Base-by-base conservation (phyloP, 2,888 invertebrate species). In the Dorcus parallelipipedus region DNA sequence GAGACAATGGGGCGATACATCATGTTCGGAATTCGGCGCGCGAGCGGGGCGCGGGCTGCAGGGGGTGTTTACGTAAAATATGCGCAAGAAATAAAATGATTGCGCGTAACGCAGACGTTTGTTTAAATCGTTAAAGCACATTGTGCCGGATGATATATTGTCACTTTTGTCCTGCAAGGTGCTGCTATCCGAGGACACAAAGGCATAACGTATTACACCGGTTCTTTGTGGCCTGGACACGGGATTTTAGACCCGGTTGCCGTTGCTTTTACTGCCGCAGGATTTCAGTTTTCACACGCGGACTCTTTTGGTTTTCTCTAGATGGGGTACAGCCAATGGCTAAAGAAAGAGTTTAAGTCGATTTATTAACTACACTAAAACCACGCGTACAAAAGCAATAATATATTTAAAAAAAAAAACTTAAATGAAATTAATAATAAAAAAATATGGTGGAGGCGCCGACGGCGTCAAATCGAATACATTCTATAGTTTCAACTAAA, bases 91-190 rank as follows among this genome's bases (percentile, higher is more conserved):
- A 68, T 67, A 65, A 69, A 67, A 68, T 67, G 68, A 69, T 69
- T 65, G 63, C 71, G 75, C 75, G 75, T 76, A 76, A 75, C 75
- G 73, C 71, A 71, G 73, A 71, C 73, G 72, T 76, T 76, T 75
- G 74, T 77, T 76, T 73, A 72, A 76, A 74, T 77, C 77, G 76
- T 78, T 77, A 78, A 73, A 74, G 73, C 65, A 66, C 73, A 76
- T 78, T 78, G 78, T 78, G 67, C 64, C 64, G 67, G 69, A 76
- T 77, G 77, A 77, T 76, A 74, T 75, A 77, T 75, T 71, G 73
- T 73, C 75, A 71, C 72, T 71, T 75, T 76, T 75, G 75, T 76
- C 73, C 71, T 67, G 73, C 74, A 74, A 75, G 74, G 73, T 76
- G 76, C 75, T 75, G 74, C 74, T 74, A 71, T 71, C 72, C 71